These are phyloP conservation scores for Mechanitis mazaeus DNA, from an alignment of 2,888 invertebrate species.

Conservation along the genomic window DNA sequence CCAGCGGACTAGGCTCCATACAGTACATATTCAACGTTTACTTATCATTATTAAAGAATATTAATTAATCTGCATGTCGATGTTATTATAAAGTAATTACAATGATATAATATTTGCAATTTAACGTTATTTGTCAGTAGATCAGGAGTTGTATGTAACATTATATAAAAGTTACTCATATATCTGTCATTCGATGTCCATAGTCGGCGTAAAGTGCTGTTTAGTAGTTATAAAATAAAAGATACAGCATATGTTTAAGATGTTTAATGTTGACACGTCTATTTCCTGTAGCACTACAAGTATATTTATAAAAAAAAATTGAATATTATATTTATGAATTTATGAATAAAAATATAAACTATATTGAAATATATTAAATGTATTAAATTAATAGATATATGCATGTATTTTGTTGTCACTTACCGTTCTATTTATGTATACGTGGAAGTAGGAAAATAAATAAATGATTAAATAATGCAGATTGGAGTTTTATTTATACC, in stretches of 20 bases:
- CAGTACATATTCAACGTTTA: conserved; percentile 9
- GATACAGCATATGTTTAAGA: neutral
- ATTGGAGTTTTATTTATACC: conserved; percentile 10
- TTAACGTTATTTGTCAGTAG: conserved; percentile 15
- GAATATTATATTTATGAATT: conserved; percentile 8
- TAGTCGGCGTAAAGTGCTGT: neutral
- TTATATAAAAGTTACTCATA: neutral
- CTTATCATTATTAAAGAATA: conserved; percentile 14
- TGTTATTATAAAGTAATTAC: conserved; percentile 15
- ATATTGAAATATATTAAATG: conserved; percentile 22
- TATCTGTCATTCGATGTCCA: neutral
- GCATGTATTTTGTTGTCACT: conserved; percentile 36
- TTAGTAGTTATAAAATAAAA: neutral
- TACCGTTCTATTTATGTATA: conserved; percentile 33
- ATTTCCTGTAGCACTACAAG: conserved; percentile 5
- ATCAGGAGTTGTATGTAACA: conserved; percentile 15
- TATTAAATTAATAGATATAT: conserved; percentile 35
- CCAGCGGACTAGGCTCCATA: conserved; percentile 21
- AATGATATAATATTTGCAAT: conserved; percentile 2
- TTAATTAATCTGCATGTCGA: conserved; percentile 18
- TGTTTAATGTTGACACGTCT: neutral
- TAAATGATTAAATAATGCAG: conserved; percentile 15
- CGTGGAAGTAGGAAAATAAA: conserved; percentile 36
- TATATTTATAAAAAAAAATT: neutral
- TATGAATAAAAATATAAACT: conserved; percentile 15